Percentiles rank a stretch among this genome's conserved stretches.
These are phyloP conservation scores for Junonia oenone DNA, from an alignment of 2,888 invertebrate genomes.

Conservation along the genomic window DNA sequence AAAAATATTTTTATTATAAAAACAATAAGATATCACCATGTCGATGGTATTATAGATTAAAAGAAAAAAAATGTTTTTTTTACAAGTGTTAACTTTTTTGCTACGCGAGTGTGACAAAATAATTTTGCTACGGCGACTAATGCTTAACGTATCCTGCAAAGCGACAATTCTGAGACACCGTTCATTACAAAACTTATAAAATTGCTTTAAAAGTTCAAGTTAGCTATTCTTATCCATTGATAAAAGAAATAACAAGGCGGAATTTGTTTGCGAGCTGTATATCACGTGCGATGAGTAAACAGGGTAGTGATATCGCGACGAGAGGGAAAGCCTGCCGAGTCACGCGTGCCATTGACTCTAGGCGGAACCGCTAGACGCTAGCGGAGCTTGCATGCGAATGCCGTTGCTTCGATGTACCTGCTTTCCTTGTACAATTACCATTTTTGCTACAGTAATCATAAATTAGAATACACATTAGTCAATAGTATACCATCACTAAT, in stretches of 20 bases:
- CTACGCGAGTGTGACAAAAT: constrained; percentile 35
- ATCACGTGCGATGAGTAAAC: constrained; percentile 46
- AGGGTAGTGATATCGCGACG: constrained; percentile 41
- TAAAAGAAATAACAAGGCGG: constrained; percentile 39
- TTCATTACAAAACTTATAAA: constrained; percentile 41
- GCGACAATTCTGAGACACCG: constrained; percentile 41
- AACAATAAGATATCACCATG: too few species aligned
- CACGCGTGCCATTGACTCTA: constrained; percentile 66
- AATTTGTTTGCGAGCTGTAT: constrained; percentile 38
- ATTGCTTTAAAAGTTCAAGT: constrained; percentile 53
- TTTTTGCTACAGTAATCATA: constrained; percentile 1
- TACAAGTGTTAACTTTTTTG: constrained; percentile 8
- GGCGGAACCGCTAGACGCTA: constrained; percentile 50
- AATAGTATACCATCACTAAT: constrained; percentile 42
- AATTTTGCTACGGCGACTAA: constrained; percentile 49
- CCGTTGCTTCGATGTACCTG: constrained; percentile 28
- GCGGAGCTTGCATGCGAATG: constrained; percentile 53
- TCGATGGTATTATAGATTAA: neutral
- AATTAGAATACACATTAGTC: neutral
- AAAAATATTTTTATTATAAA: neutral
- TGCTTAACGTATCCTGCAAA: constrained; percentile 41
- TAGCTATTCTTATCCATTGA: constrained; percentile 23
- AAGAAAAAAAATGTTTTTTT: constrained; percentile 26
- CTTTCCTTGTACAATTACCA: constrained; percentile 23
- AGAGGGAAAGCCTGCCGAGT: constrained; percentile 67